phyloP scores from a whole-genome alignment of 2,113 vertebrate genomes.

The Piaya cayana region DNA sequence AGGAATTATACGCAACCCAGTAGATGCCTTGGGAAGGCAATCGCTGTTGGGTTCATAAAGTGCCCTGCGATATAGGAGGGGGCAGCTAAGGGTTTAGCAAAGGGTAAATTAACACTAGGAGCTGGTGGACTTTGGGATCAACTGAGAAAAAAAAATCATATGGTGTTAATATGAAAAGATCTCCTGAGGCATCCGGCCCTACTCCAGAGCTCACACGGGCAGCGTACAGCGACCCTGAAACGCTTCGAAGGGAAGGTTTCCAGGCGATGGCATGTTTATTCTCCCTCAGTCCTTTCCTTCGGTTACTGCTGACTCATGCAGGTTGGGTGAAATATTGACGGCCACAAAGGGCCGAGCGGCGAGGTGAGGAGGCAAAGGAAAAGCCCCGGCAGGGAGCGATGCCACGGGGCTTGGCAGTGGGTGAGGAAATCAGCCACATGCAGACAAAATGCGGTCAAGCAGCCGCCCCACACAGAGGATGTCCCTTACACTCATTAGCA shows the following conservation, averaged over 20 bases:
- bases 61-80: background rate
- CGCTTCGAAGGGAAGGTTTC: conserved; percentile 27
- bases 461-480: conserved; percentile 61
- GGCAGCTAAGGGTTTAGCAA: background rate
- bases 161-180: background rate
- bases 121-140: conserved; percentile 38
- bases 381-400: conserved; percentile 54
- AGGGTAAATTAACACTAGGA: conserved; percentile 36
- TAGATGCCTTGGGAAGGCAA: conserved; percentile 71
- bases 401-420: conserved; percentile 66
- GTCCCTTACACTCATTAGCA: conserved; percentile 64
- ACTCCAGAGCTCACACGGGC: background rate
- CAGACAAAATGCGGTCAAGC: conserved; percentile 63
- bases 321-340: conserved; percentile 45
- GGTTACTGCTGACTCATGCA: conserved; percentile 68
- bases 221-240: background rate
- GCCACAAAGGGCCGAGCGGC: background rate
- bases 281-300: conserved; percentile 37
- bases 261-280: conserved; percentile 16
- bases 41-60: conserved; percentile 53
- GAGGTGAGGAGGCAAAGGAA: conserved; percentile 48
- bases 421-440: conserved; percentile 64
- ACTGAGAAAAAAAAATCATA: background rate
- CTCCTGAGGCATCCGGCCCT: background rate
- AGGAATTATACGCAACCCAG: conserved; percentile 71